Base-by-base conservation (phyloP, 2,888 invertebrate species). In the Lasioglossum pauxillum region DNA sequence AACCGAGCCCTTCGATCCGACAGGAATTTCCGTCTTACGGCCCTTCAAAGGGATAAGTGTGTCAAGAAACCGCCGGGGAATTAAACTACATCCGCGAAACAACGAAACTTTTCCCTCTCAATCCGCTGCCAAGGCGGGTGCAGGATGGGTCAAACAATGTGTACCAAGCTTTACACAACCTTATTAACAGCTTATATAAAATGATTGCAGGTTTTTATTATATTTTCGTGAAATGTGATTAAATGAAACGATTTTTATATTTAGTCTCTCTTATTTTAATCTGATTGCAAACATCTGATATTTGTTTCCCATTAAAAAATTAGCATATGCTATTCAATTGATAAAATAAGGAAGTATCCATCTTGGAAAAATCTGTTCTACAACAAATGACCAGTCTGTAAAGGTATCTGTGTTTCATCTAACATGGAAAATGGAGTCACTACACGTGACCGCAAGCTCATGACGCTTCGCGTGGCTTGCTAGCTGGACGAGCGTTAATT, bases 1-100 rank as follows among this genome's bases (percentile, higher is more conserved):
- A 90, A 85, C 81, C 76, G 80, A 80, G 69, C 64, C 72, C 75
- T 41, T 69, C 69, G 35, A 38, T 38, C 38, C 69, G 35, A 69
- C 69, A 38, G 38, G 69, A 69, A 38, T 38, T 38, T 38, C 69
- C 38, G n/a, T 27, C 23, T 38, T 19, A 16, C 23, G 7, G 27
- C 14, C 3, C 69, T 46, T 44, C 4, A 19, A 53, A 67, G 7
- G 23, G 19, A 0, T 12, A 75, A 53, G 31, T 19, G 12, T 67
- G 67, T 8, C 35, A 35, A 19, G 67, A 35, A 67, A 67, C 31
- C 19, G 19, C 10, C 67, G 19, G 64, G 35, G 31, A 23, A 67
- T 35, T 67, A 35, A 67, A 31, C 67, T 35, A 10, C 67, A 67
- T 64, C 31, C 31, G 64, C n/a, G n/a, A 16, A 60, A 27, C 60